phyloP scores from a whole-genome alignment of 2,797 vertebrate genomes.

The Myotis vivesi region DNA sequence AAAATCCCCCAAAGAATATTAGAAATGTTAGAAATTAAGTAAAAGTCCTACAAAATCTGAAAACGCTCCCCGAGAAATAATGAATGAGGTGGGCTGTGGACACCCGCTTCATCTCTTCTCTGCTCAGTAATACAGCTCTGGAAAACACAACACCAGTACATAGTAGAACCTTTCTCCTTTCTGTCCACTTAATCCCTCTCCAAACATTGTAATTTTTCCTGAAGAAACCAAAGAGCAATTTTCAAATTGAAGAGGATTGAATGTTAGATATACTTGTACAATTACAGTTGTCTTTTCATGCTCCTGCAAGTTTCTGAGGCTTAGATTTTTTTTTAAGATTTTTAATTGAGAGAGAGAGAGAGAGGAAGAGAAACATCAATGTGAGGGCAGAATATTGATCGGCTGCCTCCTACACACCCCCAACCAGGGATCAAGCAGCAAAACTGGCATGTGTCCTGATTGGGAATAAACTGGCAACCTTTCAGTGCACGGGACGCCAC shows the following conservation, averaged over 20 bases:
- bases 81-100: background rate
- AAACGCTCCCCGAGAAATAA: background rate
- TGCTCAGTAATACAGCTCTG: background rate
- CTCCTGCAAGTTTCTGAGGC: background rate
- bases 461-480: background rate
- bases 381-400: background rate
- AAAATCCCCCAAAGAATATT: background rate
- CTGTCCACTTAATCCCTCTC: background rate
- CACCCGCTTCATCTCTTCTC: background rate
- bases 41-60: background rate
- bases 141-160: fast-evolving
- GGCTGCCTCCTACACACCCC: background rate
- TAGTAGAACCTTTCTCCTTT: background rate
- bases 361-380: background rate
- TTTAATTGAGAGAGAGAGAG: background rate
- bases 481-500: background rate
- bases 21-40: background rate
- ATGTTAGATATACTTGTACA: background rate
- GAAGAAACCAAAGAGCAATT: background rate
- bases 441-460: background rate
- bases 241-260: background rate
- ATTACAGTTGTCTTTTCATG: background rate
- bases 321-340: background rate
- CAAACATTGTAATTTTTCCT: background rate
- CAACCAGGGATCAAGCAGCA: background rate